Base-by-base conservation (phyloP, 2,888 invertebrate species). In the Amblyteles armatorius region DNA sequence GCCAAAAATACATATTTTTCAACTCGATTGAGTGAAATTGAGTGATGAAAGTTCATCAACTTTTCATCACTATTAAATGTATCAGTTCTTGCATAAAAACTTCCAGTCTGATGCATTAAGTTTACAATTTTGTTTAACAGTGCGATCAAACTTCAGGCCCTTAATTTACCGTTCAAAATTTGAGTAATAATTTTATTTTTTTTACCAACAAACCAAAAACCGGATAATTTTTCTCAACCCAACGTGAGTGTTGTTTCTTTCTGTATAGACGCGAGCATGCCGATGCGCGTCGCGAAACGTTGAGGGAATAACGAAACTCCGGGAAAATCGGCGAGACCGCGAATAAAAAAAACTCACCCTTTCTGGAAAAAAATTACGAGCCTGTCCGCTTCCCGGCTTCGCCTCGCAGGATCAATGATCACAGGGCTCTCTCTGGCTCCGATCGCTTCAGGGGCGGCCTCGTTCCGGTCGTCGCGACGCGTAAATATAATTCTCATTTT, bases 401-500 rank as follows among this genome's bases (percentile, higher is more conserved):
- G 71, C 63, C 76, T 82, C 63, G 71, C 71, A 69, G 77, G 63
- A 77, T 63, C 82, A 50, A 72, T 77, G 71, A 82, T 77, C 82
- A 80, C 80, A 80, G 67, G 44, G 76, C 48, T 22, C 69, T 36
- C 67, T 80, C 72, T 26, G 22, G 44, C 57, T 57, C 26, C 57
- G 57, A 63, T 71, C 40, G 63, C 55, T 77, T 16, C n/a, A 26
- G 60, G 60, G 48, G 22, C 29, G n/a, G 50, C 52, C 16, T 52
- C 22, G 36, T 57, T 50, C 16, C 52, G 36, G 63, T 63, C 63
- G 44, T 71, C 76, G 52, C 71, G 19, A 50, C 82, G 63, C 82
- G 69, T 82, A 82, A 82, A 82, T 82, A 82, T 77, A 65, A 82
- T 82, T 82, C 82, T 63, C 71, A 82, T 82, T 82, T 77, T 77